Evolutionary conservation across 2,113 vertebrate genomes (phyloP).

Genomic region (Galbula dea): DNA sequence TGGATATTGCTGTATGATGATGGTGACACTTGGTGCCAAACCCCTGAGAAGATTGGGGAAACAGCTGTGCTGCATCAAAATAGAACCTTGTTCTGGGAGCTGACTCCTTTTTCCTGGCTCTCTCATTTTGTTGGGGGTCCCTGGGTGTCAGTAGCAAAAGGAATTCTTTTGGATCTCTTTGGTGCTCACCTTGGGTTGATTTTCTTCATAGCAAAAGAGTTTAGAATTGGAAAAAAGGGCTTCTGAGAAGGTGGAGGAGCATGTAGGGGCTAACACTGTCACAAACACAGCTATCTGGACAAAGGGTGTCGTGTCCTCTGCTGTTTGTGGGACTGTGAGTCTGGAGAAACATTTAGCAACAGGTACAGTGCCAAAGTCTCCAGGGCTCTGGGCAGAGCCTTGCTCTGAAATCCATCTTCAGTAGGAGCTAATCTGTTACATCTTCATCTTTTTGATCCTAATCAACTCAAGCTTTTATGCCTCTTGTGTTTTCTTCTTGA

Average conservation of each 20-base stretch:
- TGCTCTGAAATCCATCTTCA: background rate
- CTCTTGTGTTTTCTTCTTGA: background rate
- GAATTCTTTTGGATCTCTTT: background rate
- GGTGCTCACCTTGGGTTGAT: background rate
- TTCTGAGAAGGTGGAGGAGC: background rate
- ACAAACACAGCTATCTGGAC: background rate
- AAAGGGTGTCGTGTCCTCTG: background rate
- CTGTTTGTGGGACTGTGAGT: background rate
- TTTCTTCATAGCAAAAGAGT: background rate
- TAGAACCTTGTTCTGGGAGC: background rate
- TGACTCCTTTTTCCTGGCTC: background rate
- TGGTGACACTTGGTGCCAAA: background rate
- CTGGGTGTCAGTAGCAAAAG: fast-evolving
- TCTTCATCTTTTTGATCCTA: background rate
- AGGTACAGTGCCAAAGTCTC: background rate
- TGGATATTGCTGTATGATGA: background rate
- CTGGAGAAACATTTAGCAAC: background rate
- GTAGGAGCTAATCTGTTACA: background rate
- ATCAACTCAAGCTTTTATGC: fast-evolving
- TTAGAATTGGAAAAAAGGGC: background rate
- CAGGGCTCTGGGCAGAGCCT: background rate
- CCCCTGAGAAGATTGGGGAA: background rate
- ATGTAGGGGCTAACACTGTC: background rate
- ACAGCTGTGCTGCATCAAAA: background rate
- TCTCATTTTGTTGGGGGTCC: background rate